These are phyloP conservation scores for Dimorphilus gyrociliatus DNA, from an alignment of 2,888 invertebrate species.

Conservation along the genomic window DNA sequence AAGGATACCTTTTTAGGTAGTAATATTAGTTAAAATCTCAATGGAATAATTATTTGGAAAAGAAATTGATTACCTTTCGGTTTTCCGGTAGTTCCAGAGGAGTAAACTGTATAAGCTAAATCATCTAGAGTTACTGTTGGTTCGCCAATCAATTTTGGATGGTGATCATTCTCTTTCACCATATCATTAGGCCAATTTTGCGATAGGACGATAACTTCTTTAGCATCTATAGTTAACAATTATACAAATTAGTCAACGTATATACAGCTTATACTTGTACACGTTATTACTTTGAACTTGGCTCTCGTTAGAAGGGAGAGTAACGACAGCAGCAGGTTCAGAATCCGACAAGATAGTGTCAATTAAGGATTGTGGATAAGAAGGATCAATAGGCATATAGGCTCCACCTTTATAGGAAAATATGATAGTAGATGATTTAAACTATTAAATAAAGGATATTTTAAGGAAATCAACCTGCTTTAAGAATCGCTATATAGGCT, in stretches of 20 bases:
- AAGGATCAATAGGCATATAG: constrained; percentile 36
- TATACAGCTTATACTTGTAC: constrained; percentile 1
- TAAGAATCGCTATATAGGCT: constrained; percentile 35
- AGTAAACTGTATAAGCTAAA: constrained; percentile 37
- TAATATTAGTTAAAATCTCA: not conserved
- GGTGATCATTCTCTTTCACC: constrained; percentile 10
- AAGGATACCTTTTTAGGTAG: constrained; percentile 23
- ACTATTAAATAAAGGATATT: not conserved
- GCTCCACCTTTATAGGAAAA: constrained; percentile 27
- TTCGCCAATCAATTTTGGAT: constrained; percentile 2
- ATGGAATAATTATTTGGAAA: not conserved
- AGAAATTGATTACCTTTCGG: constrained; percentile 31
- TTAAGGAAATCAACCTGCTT: constrained; percentile 25
- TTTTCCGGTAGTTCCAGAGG: constrained; percentile 39
- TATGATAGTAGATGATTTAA: not conserved
- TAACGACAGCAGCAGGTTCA: constrained; percentile 24
- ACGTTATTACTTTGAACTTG: not conserved
- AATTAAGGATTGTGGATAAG: constrained; percentile 32
- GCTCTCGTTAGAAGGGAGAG: constrained; percentile 6
- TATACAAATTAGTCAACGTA: constrained; percentile 2
- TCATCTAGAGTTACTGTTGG: constrained; percentile 20
- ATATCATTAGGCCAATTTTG: constrained; percentile 20
- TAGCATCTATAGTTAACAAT: too few relatives aligned
- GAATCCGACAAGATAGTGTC: constrained; percentile 34
- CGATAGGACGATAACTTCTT: constrained; percentile 15